Percentiles rank a stretch among this genome's conserved stretches.
phyloP scores from a whole-genome alignment of 2,113 vertebrate genomes.

The Benitochromis conjunctus region DNA sequence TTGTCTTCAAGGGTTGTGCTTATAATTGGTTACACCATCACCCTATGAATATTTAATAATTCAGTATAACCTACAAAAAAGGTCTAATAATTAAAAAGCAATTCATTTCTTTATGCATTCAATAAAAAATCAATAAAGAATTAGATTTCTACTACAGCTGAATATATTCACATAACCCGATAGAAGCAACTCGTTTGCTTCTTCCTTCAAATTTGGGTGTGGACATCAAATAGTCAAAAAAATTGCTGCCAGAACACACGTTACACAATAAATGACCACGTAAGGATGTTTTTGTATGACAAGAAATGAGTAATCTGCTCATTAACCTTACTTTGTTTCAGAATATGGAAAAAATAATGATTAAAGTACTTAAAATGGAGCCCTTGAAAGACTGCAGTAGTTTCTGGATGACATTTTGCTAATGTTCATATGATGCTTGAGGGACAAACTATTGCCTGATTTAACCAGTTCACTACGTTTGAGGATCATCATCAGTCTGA shows the following conservation, averaged over 20 bases:
- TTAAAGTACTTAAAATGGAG: neutral
- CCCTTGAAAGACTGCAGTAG: neutral
- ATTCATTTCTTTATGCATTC: slow-evolving; percentile 19
- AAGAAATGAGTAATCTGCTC: neutral
- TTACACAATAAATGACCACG: neutral
- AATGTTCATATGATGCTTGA: neutral
- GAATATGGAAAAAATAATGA: neutral
- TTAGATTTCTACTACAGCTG: neutral
- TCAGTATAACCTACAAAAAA: neutral
- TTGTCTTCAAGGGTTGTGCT: slow-evolving; percentile 2
- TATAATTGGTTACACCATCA: slow-evolving; percentile 33
- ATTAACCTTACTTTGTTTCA: neutral
- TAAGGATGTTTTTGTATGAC: neutral
- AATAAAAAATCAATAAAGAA: neutral
- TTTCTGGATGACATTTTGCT: slow-evolving; percentile 22
- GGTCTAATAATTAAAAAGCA: slow-evolving; percentile 19
- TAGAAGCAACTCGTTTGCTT: neutral
- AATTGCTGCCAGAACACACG: neutral
- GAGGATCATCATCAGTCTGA: neutral
- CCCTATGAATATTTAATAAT: slow-evolving; percentile 37
- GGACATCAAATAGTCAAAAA: neutral
- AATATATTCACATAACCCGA: neutral
- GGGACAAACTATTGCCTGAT: slow-evolving; percentile 6
- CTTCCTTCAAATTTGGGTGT: neutral
- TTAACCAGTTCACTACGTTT: neutral